Conservation (phyloP, 2,888 invertebrate genomes). For the Empis livida region DNA sequence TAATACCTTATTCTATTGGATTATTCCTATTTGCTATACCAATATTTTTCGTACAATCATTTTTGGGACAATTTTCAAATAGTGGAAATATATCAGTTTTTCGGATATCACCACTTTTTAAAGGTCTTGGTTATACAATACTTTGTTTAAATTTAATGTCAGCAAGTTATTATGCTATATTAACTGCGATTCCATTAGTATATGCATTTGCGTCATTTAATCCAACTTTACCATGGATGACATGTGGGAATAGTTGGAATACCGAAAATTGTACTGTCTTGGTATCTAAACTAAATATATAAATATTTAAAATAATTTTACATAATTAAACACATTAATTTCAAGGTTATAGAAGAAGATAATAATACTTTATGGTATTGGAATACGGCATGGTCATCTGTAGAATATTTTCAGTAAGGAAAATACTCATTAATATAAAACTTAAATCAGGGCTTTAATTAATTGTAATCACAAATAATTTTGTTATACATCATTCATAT, state of each 20-base stretch:
- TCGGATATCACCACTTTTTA: conserved; percentile 63
- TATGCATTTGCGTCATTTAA: conserved; percentile 57
- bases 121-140: conserved; percentile 68
- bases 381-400: not conserved
- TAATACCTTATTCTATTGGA: conserved; percentile 37
- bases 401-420: conserved; percentile 1
- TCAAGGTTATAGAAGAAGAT: not conserved
- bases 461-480: no score
- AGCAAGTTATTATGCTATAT: not conserved
- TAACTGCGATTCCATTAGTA: conserved; percentile 42
- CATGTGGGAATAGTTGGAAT: conserved; percentile 73
- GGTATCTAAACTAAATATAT: not conserved
- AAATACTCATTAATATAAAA: no score
- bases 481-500: no score
- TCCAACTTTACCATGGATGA: conserved; percentile 59
- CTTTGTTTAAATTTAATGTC: not conserved
- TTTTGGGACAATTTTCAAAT: conserved; percentile 66
- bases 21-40: conserved; percentile 66
- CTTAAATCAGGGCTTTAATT: no score
- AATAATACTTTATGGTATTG: not conserved
- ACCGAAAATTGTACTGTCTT: conserved; percentile 46
- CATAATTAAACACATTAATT: not conserved
- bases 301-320: not conserved
- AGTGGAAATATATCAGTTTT: conserved; percentile 67
- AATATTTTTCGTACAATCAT: conserved; percentile 68